Base-by-base conservation (phyloP, 35 echinoderm and acorn worm genomes). In the Patiria miniata region DNA sequence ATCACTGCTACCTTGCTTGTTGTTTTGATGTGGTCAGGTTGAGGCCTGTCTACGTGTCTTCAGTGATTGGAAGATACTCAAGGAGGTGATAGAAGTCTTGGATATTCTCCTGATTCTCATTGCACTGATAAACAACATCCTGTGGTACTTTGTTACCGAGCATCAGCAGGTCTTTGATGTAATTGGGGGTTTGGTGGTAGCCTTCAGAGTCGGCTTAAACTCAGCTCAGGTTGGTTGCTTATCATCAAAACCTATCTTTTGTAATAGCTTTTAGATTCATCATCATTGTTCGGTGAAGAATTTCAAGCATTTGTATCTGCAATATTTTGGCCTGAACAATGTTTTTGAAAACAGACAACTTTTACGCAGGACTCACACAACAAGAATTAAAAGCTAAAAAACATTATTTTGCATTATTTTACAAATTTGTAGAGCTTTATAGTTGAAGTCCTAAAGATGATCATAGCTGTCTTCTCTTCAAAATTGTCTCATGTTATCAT, bases 161-260 rank as follows among this genome's bases (percentile, higher is more conserved):
- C 39, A 76, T n/a, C 9, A 86, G 23, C 81, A 87, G 40, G 22
- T 87, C 15, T 94, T 88, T 39, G 83, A 85, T 57, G 91, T 98
- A 29, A 85, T 94, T 21, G 85, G 85, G 16, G 89, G 96, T 1
- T 40, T 98, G 17, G 96, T 87, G 69, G 96, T 98, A 8, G 36
- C 87, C 16, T 89, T 94, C 69, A 91, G 96, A 82, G 77, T 94
- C 18, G 92, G 96, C 10, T 94, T 98, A 52, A 98, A 98, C 52
- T 94, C 93, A 2, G 80, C 79, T 33, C 92, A 98, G 91, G 96
- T 98, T 68, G 40, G 88, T 94, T n/a, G n/a, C 6, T 47, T 47
- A 29, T 38, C 37, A 69, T 19, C 10, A 36, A n/a, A 61, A 79
- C 0, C 16, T 33, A 8, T 68, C 3, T 50, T 19, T 7, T 83